Conservation (phyloP, 92 coral and sea anemone genomes). For the Zoanthus solanderi region DNA sequence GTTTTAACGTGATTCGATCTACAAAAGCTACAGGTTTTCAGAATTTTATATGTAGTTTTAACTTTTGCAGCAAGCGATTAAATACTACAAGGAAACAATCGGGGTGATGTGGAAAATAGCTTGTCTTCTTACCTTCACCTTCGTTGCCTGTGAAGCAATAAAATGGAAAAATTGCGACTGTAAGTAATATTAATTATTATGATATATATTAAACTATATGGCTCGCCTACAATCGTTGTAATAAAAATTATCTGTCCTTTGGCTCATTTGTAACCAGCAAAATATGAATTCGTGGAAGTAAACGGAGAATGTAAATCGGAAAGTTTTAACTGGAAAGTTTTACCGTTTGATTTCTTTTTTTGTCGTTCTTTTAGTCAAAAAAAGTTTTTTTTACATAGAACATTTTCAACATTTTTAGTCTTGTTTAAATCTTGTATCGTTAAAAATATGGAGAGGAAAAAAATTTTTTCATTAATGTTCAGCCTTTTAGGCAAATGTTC, state of each 20-base stretch:
- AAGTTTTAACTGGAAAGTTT: too few species aligned
- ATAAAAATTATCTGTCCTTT: not conserved
- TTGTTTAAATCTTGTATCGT: too few species aligned
- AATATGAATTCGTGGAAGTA: too few species aligned
- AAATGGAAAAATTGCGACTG: slow-evolving; percentile 13
- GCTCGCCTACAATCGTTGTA: not conserved
- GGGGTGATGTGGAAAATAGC: not conserved
- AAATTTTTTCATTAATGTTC: too few species aligned
- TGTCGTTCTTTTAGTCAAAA: too few species aligned
- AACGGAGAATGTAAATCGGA: too few species aligned
- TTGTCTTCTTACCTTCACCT: slow-evolving; percentile 2
- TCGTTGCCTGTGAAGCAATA: slow-evolving; percentile 15
- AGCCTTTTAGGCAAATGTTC: too few species aligned
- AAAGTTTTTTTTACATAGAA: too few species aligned
- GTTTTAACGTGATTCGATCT: not conserved
- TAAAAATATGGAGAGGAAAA: too few species aligned
- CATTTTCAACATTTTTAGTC: too few species aligned
- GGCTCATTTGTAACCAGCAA: too few species aligned
- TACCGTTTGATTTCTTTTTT: too few species aligned
- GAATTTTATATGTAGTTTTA: not conserved
- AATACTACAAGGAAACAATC: not conserved
- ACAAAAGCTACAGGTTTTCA: not conserved
- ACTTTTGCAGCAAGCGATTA: not conserved
- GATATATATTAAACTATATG: not conserved
- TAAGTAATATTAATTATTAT: not conserved